phyloP scores from a whole-genome alignment of 2,113 vertebrate species.

The Phaethon lepturus region DNA sequence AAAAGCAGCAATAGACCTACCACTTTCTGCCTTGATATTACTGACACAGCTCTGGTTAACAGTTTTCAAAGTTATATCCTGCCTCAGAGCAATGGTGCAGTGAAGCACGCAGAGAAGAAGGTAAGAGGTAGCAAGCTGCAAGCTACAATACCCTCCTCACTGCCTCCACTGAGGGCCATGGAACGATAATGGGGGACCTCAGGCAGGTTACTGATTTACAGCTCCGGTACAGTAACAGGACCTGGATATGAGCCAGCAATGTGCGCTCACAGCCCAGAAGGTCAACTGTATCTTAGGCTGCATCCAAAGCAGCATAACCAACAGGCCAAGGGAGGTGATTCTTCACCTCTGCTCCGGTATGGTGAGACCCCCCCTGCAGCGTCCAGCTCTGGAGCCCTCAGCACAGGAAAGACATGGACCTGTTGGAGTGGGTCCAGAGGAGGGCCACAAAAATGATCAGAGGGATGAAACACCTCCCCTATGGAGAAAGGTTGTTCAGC shows the following conservation, averaged over 20 bases:
- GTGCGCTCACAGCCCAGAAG: no score
- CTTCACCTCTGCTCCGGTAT: no score
- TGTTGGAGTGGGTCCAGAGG: no score
- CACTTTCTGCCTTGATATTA: not conserved
- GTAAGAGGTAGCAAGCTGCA: not conserved
- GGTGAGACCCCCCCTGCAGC: no score
- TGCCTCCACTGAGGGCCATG: not conserved
- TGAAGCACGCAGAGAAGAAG: not conserved
- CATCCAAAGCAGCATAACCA: no score
- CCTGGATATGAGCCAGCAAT: not conserved
- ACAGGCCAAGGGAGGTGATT: no score
- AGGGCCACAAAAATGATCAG: no score
- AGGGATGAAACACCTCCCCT: no score
- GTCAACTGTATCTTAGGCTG: no score
- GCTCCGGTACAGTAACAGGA: not conserved
- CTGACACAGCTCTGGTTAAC: not conserved
- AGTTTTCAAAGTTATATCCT: not conserved
- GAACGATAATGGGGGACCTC: not conserved
- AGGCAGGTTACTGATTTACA: not conserved
- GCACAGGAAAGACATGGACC: no score
- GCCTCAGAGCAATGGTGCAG: not conserved
- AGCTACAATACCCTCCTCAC: not conserved
- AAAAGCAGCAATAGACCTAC: not conserved
- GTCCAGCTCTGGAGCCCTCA: no score
- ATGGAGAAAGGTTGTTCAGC: no score